Conservation (phyloP, 1,140 invertebrate genomes). For the Coenobita brevimanus region DNA sequence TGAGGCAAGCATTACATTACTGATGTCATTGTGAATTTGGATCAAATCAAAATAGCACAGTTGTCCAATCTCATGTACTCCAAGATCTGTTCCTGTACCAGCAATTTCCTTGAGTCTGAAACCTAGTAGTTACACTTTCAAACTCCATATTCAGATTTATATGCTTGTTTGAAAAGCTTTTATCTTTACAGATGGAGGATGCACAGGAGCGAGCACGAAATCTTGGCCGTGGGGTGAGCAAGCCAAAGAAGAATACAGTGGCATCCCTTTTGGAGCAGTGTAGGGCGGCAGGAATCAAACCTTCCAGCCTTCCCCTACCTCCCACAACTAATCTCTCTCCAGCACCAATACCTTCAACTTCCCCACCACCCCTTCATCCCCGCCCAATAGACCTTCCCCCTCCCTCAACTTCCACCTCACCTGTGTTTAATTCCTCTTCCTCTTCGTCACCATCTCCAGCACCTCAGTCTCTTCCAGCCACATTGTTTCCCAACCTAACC, state of each 20-base stretch:
- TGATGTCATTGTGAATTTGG: too few species aligned
- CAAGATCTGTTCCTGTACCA: too few species aligned
- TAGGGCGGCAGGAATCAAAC: conserved; percentile 68
- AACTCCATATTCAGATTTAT: too few species aligned
- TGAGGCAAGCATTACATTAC: too few species aligned
- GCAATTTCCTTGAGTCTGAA: too few species aligned
- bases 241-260: conserved; percentile 93
- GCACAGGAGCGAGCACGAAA: conserved; percentile 76
- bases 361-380: conserved; percentile 54
- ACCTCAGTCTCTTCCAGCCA: conserved; percentile 45
- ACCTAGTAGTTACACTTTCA: too few species aligned
- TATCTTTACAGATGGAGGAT: conserved; percentile 60
- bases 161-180: too few species aligned
- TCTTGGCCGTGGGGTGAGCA: conserved; percentile 87
- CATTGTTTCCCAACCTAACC: conserved; percentile 32
- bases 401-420: conserved; percentile 35
- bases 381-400: not conserved
- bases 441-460: conserved; percentile 49
- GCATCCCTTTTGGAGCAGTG: conserved; percentile 83
- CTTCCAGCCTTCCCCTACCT: conserved; percentile 65
- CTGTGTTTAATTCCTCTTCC: conserved; percentile 17
- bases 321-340: conserved; percentile 61
- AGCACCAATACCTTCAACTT: conserved; percentile 7
- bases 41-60: too few species aligned
- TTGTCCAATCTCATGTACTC: too few species aligned